These are phyloP conservation scores for Umimayanthus chanpuru DNA, from an alignment of 92 coral and sea anemone species.

Conservation along the genomic window DNA sequence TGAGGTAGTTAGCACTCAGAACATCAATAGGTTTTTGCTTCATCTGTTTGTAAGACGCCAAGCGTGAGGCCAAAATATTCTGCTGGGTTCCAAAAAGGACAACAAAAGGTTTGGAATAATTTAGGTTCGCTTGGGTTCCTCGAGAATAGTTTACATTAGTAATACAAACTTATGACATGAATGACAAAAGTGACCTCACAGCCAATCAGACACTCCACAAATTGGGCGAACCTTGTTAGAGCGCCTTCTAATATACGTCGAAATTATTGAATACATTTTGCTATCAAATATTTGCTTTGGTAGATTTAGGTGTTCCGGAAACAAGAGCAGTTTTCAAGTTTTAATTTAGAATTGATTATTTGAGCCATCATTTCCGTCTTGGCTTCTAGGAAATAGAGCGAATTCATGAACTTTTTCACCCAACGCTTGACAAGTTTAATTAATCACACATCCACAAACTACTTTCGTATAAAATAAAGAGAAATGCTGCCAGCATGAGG, in stretches of 20 bases:
- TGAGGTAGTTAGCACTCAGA: neutral
- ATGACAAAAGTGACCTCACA: slow-evolving; percentile 3
- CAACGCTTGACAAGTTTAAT: slow-evolving; percentile 21
- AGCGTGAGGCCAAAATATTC: slow-evolving; percentile 12
- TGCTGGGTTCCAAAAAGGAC: slow-evolving; percentile 17
- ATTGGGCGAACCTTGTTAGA: neutral
- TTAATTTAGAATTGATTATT: slow-evolving; percentile 18
- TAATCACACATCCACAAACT: neutral
- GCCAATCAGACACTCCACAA: slow-evolving; percentile 35
- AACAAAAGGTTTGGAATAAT: slow-evolving; percentile 22
- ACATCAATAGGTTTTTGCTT: neutral
- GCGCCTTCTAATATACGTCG: slow-evolving; percentile 30
- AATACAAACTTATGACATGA: slow-evolving; percentile 17
- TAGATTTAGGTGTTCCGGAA: slow-evolving; percentile 37
- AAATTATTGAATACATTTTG: slow-evolving; percentile 13
- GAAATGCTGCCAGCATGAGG: neutral
- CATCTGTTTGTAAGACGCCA: slow-evolving; percentile 4
- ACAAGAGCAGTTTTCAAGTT: slow-evolving; percentile 7
- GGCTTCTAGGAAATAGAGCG: neutral
- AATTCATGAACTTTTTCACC: neutral
- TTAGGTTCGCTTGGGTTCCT: neutral
- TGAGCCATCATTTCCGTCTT: neutral
- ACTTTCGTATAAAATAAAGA: neutral
- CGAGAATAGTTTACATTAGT: slow-evolving; percentile 23
- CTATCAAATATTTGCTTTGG: slow-evolving; percentile 30